These are phyloP conservation scores for Apogon talboti DNA, from an alignment of 2,797 vertebrate genomes.

Conservation along the genomic window DNA sequence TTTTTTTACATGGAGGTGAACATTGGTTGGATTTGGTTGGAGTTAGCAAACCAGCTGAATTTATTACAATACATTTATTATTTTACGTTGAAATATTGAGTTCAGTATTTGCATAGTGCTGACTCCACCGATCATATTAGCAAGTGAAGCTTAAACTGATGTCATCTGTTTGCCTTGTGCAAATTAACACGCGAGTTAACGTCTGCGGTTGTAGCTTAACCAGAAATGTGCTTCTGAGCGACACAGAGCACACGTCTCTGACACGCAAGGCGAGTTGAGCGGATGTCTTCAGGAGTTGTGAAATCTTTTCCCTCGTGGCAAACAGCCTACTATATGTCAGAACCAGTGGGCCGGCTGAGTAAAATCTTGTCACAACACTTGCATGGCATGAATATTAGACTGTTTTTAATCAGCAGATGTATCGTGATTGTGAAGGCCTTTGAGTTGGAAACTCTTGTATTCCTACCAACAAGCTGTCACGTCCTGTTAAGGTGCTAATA, in stretches of 20 bases:
- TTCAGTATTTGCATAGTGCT: constrained; percentile 20
- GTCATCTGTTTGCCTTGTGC: constrained; percentile 34
- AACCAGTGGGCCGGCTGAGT: constrained; percentile 29
- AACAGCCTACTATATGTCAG: constrained; percentile 38
- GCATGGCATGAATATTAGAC: constrained; percentile 24
- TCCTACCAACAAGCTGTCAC: constrained; percentile 45
- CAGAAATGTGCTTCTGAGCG: constrained; percentile 20
- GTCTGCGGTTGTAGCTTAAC: constrained; percentile 48
- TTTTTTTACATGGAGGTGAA: no score
- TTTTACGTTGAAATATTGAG: constrained; percentile 7
- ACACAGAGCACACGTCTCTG: constrained; percentile 4
- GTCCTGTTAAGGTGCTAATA: constrained; percentile 22
- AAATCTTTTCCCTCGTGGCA: constrained; percentile 44
- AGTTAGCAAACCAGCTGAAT: no score
- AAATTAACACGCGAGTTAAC: constrained; percentile 33
- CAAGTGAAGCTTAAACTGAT: constrained; percentile 8
- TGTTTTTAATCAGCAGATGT: constrained; percentile 13
- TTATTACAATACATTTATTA: no score
- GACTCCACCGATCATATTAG: constrained; percentile 14
- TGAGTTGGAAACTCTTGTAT: constrained; percentile 27
- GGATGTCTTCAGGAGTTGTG: constrained; percentile 36
- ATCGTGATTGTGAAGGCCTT: constrained; percentile 16
- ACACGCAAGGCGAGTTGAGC: background rate
- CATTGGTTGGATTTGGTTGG: no score
- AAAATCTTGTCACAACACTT: constrained; percentile 42